phyloP scores from a whole-genome alignment of 2,113 vertebrate genomes.

The Poicephalus gulielmi region DNA sequence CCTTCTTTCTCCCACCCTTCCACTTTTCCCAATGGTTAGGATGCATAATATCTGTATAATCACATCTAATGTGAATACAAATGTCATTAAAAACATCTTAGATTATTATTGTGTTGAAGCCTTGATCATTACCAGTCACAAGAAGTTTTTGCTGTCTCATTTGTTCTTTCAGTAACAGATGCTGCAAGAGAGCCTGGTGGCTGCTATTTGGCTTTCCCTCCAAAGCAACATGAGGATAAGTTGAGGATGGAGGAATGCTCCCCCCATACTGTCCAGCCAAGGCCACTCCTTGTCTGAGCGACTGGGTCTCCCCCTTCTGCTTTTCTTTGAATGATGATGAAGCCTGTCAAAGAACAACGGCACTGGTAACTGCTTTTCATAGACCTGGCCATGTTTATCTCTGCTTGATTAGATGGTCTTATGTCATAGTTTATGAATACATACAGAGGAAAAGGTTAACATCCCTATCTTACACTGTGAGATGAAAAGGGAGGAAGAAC shows the following conservation, averaged over 20 bases:
- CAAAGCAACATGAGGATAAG: constrained; percentile 80
- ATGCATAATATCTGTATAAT: not conserved
- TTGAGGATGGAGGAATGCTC: constrained; percentile 71
- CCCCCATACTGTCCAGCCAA: constrained; percentile 86
- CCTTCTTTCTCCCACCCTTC: not conserved
- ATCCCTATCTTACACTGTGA: not conserved
- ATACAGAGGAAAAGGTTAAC: not conserved
- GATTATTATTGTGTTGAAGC: not conserved
- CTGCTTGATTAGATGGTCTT: not conserved
- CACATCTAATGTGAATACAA: not conserved
- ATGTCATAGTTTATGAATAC: not conserved
- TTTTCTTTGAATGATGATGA: constrained; percentile 88
- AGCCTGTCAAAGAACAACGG: constrained; percentile 77
- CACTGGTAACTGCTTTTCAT: not conserved
- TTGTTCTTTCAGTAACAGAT: constrained; percentile 95
- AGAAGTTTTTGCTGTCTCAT: constrained; percentile 95
- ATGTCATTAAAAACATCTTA: not conserved
- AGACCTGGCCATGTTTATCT: not conserved
- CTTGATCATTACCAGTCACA: constrained; percentile 81
- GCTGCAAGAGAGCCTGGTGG: constrained; percentile 96
- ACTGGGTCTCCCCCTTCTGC: constrained; percentile 79
- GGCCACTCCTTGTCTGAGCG: constrained; percentile 80
- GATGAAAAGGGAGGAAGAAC: not conserved
- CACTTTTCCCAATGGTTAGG: not conserved
- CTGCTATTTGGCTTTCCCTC: constrained; percentile 94